These are phyloP conservation scores for Orthosia incerta DNA, from an alignment of 2,888 invertebrate species.

Conservation along the genomic window DNA sequence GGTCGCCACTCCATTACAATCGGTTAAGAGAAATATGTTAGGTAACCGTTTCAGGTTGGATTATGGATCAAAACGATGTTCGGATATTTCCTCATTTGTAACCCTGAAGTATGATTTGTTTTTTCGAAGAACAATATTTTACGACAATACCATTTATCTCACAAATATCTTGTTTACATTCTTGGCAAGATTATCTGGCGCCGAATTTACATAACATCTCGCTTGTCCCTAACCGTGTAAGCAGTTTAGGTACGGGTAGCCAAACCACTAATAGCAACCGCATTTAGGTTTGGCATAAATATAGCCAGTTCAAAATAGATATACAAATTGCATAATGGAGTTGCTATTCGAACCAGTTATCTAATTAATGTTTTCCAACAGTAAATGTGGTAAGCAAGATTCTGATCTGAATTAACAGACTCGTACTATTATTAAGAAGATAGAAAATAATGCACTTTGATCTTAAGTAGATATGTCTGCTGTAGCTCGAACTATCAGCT, in stretches of 20 bases:
- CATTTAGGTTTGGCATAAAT: conserved; percentile 54
- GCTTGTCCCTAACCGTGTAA: conserved; percentile 41
- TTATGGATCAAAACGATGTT: neutral
- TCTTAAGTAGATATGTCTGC: too few relatives aligned
- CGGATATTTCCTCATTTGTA: neutral
- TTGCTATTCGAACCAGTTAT: conserved; percentile 8
- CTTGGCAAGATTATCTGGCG: conserved; percentile 60
- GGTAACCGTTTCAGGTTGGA: neutral
- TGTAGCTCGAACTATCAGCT: too few relatives aligned
- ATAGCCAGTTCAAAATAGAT: conserved; percentile 46
- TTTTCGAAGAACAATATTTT: conserved; percentile 23
- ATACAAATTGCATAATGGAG: conserved; percentile 41
- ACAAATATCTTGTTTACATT: conserved; percentile 54
- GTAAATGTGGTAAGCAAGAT: neutral
- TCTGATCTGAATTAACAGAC: neutral
- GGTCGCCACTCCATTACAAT: too few relatives aligned
- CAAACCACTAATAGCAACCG: conserved; percentile 44
- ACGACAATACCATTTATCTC: conserved; percentile 40
- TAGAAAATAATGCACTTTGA: too few relatives aligned
- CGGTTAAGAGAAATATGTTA: too few relatives aligned
- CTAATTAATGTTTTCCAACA: neutral
- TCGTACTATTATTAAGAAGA: too few relatives aligned
- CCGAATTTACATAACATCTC: conserved; percentile 49
- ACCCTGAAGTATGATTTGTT: conserved; percentile 13
- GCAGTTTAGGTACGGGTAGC: conserved; percentile 30